Base-by-base conservation (phyloP, 2,888 invertebrate species). In the Eristalis arbustorum region DNA sequence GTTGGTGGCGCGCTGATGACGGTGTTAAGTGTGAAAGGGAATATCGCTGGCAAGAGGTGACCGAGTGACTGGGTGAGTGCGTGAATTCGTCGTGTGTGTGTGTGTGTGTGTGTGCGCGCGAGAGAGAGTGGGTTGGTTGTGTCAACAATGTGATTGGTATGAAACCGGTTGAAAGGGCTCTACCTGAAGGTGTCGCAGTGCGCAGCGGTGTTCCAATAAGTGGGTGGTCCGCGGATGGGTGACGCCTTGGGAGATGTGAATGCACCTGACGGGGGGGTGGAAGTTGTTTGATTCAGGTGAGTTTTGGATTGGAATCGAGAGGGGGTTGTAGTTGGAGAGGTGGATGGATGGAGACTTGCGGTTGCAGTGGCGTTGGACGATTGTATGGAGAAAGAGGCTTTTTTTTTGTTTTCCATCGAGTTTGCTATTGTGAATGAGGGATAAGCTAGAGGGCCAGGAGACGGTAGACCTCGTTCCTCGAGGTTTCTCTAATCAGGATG, bases 101-200 rank as follows among this genome's bases (percentile, higher is more conserved):
- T 2, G 11, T 11, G 34, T 25, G 25, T 25, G 25, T 22, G 31
- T 74, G 68, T 1, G 25, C 11, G 11, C 1, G 34, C 13, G 18
- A 67, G 11, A 6, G 18, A 2, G 69, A 62, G 57, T 68, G 49
- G 37, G 76, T 64, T 23, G 28, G 62, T 22, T 18, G 64, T 69
- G 56, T 63, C 42, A 28, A 22, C n/a, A 31, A 18, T 66, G 75
- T 64, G 82, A 87, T 87, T 87, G 87, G 87, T 40, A 66, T 74
- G 67, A 62, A 83, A 87, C 82, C 78, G 78, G 87, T 83, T 71
- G 63, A 64, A 85, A 85, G 85, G 85, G 77, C 71, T 31, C 31
- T 56, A 63, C n/a, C 49, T 18, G 56, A 78, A 87, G 77, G 74
- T 85, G 76, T 63, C 37, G 25, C 49, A 78, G 66, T 82, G 82